A percentile compares a stretch with the other conserved stretches of the same genome.
phyloP scores from a whole-genome alignment of 2,888 invertebrate genomes.

The Notodonta dromedarius region DNA sequence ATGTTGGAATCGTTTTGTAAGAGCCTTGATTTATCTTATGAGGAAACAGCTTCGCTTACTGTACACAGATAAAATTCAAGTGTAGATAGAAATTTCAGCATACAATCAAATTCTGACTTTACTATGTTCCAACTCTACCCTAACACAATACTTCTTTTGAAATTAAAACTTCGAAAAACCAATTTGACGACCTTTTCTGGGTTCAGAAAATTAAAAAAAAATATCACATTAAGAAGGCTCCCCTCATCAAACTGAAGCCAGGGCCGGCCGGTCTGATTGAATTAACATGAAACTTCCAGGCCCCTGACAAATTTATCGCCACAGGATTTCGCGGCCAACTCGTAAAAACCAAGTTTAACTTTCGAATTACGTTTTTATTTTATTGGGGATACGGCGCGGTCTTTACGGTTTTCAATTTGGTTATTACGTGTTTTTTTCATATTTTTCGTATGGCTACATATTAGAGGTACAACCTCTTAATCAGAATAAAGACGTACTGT shows the following conservation, averaged over 20 bases:
- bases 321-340: conserved; percentile 59
- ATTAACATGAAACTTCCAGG: conserved; percentile 78
- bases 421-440: conserved; percentile 27
- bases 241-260: conserved; percentile 77
- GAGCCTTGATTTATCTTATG: not conserved
- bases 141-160: not conserved
- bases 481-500: no score
- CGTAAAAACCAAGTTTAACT: conserved; percentile 64
- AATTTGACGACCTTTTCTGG: conserved; percentile 34
- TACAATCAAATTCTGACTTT: not conserved
- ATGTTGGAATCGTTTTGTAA: not conserved
- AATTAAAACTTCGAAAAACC: conserved; percentile 20
- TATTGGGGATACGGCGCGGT: conserved; percentile 51
- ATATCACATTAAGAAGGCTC: conserved; percentile 48
- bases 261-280: conserved; percentile 67
- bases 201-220: conserved; percentile 50
- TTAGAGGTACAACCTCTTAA: no score
- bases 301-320: conserved; percentile 74
- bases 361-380: conserved; percentile 66
- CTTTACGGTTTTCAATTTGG: conserved; percentile 57
- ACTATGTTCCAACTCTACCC: no score
- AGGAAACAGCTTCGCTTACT: not conserved
- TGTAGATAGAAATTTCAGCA: no score
- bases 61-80: not conserved
- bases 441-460: not conserved